phyloP scores from a whole-genome alignment of 1,140 invertebrate genomes.

The Argopecten irradians region DNA sequence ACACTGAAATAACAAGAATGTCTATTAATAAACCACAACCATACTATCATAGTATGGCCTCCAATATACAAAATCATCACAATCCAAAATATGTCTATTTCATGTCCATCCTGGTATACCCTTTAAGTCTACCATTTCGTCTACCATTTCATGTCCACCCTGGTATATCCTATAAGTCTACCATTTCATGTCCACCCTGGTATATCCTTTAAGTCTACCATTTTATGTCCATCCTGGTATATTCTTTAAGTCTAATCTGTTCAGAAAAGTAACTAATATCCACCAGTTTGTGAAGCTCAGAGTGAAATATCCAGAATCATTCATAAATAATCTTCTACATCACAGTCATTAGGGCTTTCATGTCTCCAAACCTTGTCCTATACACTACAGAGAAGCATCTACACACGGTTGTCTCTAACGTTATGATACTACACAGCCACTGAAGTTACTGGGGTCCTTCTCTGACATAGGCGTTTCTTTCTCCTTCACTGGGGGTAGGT shows the following conservation, averaged over 20 bases:
- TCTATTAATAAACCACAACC: too few species aligned
- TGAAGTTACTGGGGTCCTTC: constrained; percentile 83
- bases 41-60: too few species aligned
- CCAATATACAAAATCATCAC: too few species aligned
- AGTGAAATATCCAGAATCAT: background rate
- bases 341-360: background rate
- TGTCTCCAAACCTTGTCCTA: background rate
- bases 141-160: too few species aligned
- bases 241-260: too few species aligned
- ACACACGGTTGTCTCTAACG: background rate
- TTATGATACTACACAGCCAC: constrained; percentile 81
- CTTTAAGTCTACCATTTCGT: too few species aligned
- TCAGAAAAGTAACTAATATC: too few species aligned
- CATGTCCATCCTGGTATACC: background rate
- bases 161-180: too few species aligned
- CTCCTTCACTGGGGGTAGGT: constrained; percentile 83
- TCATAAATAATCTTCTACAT: background rate
- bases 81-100: background rate
- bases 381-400: background rate
- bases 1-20: too few species aligned
- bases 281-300: background rate
- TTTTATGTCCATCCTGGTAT: background rate
- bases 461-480: constrained; percentile 81
- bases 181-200: too few species aligned
- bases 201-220: background rate